These are phyloP conservation scores for Scylla paramamosain DNA, from an alignment of 1,140 invertebrate species.

Conservation along the genomic window DNA sequence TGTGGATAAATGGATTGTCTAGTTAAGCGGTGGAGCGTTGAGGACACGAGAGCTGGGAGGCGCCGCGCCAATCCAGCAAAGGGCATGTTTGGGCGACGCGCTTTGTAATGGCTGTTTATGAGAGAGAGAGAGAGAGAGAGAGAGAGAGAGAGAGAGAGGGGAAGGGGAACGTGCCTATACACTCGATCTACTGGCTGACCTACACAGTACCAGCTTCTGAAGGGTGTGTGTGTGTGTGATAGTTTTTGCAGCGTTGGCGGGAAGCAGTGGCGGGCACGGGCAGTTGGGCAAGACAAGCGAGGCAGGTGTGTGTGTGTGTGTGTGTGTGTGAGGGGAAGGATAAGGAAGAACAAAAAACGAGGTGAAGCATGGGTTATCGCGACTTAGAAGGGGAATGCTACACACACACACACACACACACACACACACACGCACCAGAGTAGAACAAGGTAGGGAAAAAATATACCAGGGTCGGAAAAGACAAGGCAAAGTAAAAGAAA, in stretches of 20 bases:
- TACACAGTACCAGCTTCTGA: too few relatives aligned
- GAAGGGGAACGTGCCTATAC: neutral
- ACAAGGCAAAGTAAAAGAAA: neutral
- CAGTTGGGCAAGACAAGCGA: neutral
- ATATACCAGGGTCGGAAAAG: too few relatives aligned
- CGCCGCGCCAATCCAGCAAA: too few relatives aligned
- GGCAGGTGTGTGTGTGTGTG: constrained; percentile 14
- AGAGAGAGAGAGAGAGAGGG: constrained; percentile 19
- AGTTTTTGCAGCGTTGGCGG: neutral
- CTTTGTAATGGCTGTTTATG: neutral
- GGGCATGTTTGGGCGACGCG: too few relatives aligned
- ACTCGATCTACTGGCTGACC: too few relatives aligned
- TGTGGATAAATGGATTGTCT: neutral
- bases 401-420: too few relatives aligned
- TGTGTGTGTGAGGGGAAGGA: neutral
- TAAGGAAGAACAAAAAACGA: neutral
- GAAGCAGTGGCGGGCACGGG: neutral
- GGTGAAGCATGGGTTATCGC: too few relatives aligned
- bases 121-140: constrained; percentile 20
- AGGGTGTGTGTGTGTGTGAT: constrained; percentile 11
- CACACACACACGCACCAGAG: too few relatives aligned
- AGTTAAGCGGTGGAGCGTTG: neutral
- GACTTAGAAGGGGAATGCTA: too few relatives aligned
- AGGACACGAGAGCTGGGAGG: neutral
- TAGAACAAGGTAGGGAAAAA: too few relatives aligned